A percentile compares a stretch with the other conserved stretches of the same genome.
Evolutionary conservation across 2,888 invertebrate genomes (phyloP).

Genomic region (Clistopyga incitator): DNA sequence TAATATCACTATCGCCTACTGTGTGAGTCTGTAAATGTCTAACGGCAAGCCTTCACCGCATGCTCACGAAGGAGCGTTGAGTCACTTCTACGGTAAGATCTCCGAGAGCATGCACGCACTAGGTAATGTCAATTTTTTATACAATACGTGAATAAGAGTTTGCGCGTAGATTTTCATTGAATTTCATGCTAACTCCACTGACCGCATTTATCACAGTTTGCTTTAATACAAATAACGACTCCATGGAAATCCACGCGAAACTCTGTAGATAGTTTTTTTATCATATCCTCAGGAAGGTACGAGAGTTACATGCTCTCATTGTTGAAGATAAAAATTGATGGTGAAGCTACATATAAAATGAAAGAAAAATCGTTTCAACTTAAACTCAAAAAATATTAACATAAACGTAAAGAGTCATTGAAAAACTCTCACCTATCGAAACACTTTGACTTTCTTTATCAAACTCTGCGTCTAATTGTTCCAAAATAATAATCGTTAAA

Average conservation of each 20-base stretch:
- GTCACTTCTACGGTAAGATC: slow-evolving; percentile 84
- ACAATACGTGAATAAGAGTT: slow-evolving; percentile 50
- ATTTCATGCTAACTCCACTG: not conserved
- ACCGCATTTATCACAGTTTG: not conserved
- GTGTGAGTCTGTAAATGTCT: slow-evolving; percentile 72
- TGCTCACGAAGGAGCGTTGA: slow-evolving; percentile 83
- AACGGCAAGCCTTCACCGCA: slow-evolving; percentile 79
- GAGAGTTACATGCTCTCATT: not conserved
- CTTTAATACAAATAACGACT: not conserved
- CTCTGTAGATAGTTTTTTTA: slow-evolving; percentile 42
- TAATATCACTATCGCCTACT: slow-evolving; percentile 64
- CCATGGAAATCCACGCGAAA: slow-evolving; percentile 37
- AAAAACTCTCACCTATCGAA: too few relatives aligned
- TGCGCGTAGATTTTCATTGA: slow-evolving; percentile 48
- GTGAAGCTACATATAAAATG: too few relatives aligned
- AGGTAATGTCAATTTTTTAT: slow-evolving; percentile 82
- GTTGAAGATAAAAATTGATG: too few relatives aligned
- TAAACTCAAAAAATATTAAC: too few relatives aligned
- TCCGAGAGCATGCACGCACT: slow-evolving; percentile 84
- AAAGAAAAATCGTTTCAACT: too few relatives aligned
- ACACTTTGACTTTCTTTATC: too few relatives aligned
- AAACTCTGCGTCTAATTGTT: too few relatives aligned
- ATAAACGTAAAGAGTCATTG: too few relatives aligned
- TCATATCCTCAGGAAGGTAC: slow-evolving; percentile 1
- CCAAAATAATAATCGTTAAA: too few relatives aligned